Percentiles rank a stretch among this genome's conserved stretches.
Conservation (phyloP, 2,113 vertebrate genomes). For the Microtus richardsoni region DNA sequence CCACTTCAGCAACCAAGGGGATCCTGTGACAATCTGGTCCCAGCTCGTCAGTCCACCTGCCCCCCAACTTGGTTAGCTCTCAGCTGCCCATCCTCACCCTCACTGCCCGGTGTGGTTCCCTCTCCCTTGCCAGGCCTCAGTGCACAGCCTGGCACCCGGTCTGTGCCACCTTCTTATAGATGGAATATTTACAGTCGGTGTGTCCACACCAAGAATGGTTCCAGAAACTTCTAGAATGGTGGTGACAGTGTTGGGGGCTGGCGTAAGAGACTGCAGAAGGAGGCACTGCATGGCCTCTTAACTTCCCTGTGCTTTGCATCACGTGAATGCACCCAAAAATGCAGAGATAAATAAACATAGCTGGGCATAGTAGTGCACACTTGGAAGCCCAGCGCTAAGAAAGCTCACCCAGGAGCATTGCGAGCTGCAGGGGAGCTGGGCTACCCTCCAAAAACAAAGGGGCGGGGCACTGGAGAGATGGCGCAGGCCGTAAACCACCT, state of each 20-base stretch:
- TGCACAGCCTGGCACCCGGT: fast-evolving
- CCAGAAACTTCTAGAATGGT: neutral
- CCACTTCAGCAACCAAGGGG: neutral
- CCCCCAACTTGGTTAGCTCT: no score
- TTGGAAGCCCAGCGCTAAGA: neutral
- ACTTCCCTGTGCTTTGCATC: neutral
- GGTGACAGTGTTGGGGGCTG: fast-evolving
- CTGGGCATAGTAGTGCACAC: neutral
- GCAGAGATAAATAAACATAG: neutral
- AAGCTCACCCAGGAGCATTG: neutral
- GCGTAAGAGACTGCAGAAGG: neutral
- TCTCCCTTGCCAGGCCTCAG: neutral
- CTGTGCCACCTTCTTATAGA: neutral
- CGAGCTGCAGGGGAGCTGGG: neutral
- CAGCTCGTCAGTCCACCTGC: neutral
- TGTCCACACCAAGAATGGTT: neutral
- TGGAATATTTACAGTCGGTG: neutral
- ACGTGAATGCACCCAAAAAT: neutral
- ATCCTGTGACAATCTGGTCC: neutral
- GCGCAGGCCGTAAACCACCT: neutral
- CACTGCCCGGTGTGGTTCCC: neutral
- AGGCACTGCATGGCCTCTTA: neutral
- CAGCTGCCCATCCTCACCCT: neutral
- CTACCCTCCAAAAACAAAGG: neutral
- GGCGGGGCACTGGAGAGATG: neutral